A percentile compares a stretch with the other conserved stretches of the same genome.
Evolutionary conservation across 2,113 vertebrate genomes (phyloP).

Genomic region (Nycticebus coucang): DNA sequence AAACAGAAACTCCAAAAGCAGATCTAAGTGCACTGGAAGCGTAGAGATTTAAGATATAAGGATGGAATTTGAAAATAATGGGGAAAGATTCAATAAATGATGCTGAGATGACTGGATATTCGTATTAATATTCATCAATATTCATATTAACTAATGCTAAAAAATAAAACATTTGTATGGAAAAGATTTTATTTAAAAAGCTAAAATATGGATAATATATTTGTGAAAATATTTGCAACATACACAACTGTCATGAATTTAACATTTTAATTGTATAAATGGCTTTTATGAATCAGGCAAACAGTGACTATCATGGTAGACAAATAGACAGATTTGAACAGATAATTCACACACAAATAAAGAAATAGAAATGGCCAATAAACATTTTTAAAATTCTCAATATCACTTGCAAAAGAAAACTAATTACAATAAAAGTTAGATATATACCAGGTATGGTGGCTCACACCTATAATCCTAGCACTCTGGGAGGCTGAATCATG

Average conservation of each 20-base stretch:
- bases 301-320: not conserved
- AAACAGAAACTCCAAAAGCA: not conserved
- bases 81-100: conserved; percentile 5
- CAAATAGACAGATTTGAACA: not conserved
- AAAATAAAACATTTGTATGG: not conserved
- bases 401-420: not conserved
- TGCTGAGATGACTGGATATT: not conserved
- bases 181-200: conserved; percentile 23
- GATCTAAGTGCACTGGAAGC: not conserved
- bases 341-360: not conserved
- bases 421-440: conserved; percentile 11
- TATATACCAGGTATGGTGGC: not conserved
- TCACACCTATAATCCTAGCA: too few relatives aligned
- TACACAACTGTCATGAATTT: not conserved
- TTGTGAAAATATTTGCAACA: not conserved
- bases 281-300: not conserved
- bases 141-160: not conserved
- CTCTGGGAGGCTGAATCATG: too few relatives aligned
- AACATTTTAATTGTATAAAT: not conserved
- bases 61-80: not conserved
- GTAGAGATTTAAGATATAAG: not conserved
- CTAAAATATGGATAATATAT: conserved; percentile 16
- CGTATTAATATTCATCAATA: too few relatives aligned
- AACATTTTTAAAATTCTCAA: not conserved
- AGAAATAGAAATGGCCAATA: not conserved